A percentile compares a stretch with the other conserved stretches of the same genome.
These are phyloP conservation scores for Tragopan temminckii DNA, from an alignment of 2,797 vertebrate genomes.

Conservation along the genomic window DNA sequence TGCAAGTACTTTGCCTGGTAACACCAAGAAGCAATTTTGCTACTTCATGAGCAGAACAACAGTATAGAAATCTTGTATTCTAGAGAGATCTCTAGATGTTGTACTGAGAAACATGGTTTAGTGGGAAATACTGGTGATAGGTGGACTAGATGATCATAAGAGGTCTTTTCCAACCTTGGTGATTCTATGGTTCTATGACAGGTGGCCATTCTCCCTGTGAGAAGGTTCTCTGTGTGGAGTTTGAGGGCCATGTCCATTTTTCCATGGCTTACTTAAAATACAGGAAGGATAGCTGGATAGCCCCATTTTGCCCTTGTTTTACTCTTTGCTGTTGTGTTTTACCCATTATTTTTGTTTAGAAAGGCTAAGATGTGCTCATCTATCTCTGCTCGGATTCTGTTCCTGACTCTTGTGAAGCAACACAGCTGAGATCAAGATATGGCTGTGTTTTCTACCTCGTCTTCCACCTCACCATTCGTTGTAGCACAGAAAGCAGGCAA, in stretches of 20 bases:
- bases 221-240: background rate
- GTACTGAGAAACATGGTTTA: no score
- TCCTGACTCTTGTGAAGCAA: background rate
- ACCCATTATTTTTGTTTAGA: background rate
- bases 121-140: no score
- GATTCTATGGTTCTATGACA: no score
- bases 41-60: no score
- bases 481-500: background rate
- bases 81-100: background rate
- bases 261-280: background rate
- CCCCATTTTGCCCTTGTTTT: background rate
- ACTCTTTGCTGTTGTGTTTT: background rate
- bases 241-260: background rate
- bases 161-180: no score
- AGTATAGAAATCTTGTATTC: background rate
- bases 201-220: fast-evolving
- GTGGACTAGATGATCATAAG: no score
- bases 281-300: background rate
- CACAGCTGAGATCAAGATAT: background rate
- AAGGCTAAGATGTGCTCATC: background rate
- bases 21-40: no score
- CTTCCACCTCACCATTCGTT: background rate
- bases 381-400: background rate
- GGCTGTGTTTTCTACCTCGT: background rate
- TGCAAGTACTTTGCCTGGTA: no score